Evolutionary conservation across 2,888 invertebrate species (phyloP), one percentile per base, ranked within the genome.

Genomic region (Lepidocyrtinus sp.): DNA sequence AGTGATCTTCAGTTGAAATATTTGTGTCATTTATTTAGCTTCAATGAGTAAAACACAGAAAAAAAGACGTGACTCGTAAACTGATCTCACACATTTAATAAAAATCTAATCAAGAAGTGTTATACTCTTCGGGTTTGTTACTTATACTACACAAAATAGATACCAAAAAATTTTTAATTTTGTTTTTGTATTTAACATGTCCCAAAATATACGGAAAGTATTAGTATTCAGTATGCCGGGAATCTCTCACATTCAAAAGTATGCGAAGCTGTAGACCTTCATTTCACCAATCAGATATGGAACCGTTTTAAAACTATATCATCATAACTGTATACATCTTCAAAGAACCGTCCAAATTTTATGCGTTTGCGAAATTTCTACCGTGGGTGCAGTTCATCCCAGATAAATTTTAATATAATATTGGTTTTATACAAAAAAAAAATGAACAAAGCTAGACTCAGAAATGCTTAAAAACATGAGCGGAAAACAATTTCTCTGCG

Each of bases 41-140:
- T 1, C 7, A 24, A 62, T 22, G 25, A 55, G 24, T n/a, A 69
- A 55, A 26, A 25, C 21, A 36, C 3, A 24, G 25, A 55, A n/a
- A 26, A 55, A 9, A 25, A 17, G 2, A 77, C 77, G 72, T 72
- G 77, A 77, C 77, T 77, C 62, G 65, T 72, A 72, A n/a, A 72
- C 67, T 77, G 77, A 77, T 77, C 70, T 70, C 71, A 72, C n/a
- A 61, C 55, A 27, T 55, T 67, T 77, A 46, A 55, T 3, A 55
- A 17, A 17, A 55, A 55, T 3, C 5, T 45, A 9, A 55, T 17
- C n/a, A 12, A 55, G 17, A 55, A 17, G 55, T n/a, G 55, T 17
- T n/a, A 17, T 59, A 27, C 55, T 9, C 55, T 17, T 64, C 36
- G 26, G 27, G 3, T n/a, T 50, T 59, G 27, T 62, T 61, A 19